A percentile compares a stretch with the other conserved stretches of the same genome.
Conservation (phyloP, 2,113 vertebrate genomes). For the Lamprologus ornatipinnis region DNA sequence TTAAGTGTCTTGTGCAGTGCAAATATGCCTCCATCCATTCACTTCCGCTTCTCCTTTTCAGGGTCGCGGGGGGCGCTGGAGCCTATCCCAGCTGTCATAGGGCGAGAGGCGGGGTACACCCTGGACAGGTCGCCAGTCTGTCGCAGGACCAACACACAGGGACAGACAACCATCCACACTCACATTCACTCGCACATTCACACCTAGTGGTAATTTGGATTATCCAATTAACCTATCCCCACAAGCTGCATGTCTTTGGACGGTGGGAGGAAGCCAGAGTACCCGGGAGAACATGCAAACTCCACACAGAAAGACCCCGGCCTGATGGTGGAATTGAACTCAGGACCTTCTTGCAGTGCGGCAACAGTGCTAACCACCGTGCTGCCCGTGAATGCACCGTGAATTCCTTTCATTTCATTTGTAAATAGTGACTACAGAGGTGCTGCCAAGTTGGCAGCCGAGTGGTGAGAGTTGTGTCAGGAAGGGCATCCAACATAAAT, state of each 20-base stretch:
- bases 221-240: neutral
- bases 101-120: fast-evolving
- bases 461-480: neutral
- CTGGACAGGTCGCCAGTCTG: fast-evolving
- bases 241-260: neutral
- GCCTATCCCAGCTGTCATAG: neutral
- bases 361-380: fast-evolving
- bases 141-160: fast-evolving
- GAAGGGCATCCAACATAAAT: neutral
- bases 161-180: fast-evolving
- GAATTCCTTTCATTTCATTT: neutral
- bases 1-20: too few relatives aligned
- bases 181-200: neutral
- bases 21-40: too few relatives aligned
- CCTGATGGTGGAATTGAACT: fast-evolving
- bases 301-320: fast-evolving
- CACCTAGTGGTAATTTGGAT: fast-evolving
- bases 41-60: too few relatives aligned
- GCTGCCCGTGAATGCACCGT: fast-evolving
- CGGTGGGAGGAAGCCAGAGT: neutral
- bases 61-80: too few relatives aligned
- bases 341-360: neutral
- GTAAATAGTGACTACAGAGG: neutral
- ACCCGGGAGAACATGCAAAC: neutral
- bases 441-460: fast-evolving